Conservation (phyloP, 2,113 vertebrate genomes). For the Orcinus orca region DNA sequence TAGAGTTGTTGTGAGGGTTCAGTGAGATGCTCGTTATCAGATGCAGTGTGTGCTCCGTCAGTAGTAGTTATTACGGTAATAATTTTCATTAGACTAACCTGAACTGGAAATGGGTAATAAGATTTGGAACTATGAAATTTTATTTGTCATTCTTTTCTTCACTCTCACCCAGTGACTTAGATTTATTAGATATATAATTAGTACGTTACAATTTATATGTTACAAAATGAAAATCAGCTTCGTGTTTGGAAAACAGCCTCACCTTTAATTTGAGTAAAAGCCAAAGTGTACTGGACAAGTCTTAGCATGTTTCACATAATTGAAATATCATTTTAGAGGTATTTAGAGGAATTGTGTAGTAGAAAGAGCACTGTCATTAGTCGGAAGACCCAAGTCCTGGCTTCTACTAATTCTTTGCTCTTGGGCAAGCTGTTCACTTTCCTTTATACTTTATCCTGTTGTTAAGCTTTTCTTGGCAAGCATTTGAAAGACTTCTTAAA, state of each 20-base stretch:
- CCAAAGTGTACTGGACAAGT: neutral
- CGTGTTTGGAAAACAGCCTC: neutral
- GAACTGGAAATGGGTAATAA: neutral
- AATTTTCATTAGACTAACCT: neutral
- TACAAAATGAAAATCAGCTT: neutral
- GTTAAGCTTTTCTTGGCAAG: neutral
- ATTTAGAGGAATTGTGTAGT: neutral
- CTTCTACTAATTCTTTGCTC: neutral
- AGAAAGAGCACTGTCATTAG: neutral
- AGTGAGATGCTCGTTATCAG: neutral
- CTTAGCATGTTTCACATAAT: neutral
- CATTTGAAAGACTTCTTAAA: neutral
- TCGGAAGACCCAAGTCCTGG: neutral
- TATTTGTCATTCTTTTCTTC: neutral
- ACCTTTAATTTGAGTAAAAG: neutral
- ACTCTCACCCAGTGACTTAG: neutral
- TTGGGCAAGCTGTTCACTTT: neutral
- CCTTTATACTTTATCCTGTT: neutral
- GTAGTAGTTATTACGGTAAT: neutral
- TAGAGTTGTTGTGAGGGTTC: neutral
- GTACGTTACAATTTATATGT: neutral
- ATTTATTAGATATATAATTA: neutral
- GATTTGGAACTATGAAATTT: neutral
- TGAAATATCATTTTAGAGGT: neutral
- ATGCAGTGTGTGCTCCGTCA: neutral